A percentile compares a stretch with the other conserved stretches of the same genome.
Evolutionary conservation across 2,888 invertebrate species (phyloP).

Genomic region (Fragum whitleyi): DNA sequence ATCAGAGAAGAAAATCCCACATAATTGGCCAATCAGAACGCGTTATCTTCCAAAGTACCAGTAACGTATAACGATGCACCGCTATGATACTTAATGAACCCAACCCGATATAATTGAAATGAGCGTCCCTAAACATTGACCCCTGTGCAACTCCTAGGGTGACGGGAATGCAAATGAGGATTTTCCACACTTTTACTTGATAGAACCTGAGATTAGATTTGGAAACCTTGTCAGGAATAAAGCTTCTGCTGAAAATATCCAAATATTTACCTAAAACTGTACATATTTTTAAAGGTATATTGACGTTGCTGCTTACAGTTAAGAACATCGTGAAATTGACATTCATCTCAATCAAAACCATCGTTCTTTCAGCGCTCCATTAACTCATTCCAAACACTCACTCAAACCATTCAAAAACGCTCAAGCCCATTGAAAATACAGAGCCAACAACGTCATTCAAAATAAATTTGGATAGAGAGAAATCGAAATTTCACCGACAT

Average conservation of each 20-base stretch:
- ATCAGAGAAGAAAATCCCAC: neutral
- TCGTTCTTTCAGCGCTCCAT: too few relatives aligned
- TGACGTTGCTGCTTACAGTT: too few relatives aligned
- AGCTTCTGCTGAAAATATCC: neutral
- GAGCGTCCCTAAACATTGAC: neutral
- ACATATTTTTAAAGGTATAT: too few relatives aligned
- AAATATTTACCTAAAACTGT: too few relatives aligned
- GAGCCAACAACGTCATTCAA: too few relatives aligned
- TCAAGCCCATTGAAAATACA: too few relatives aligned
- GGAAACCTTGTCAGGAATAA: neutral
- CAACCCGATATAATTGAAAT: constrained; percentile 18
- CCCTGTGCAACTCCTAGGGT: neutral
- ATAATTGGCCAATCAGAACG: constrained; percentile 9
- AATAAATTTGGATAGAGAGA: too few relatives aligned
- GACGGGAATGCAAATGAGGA: neutral
- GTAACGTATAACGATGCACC: constrained; percentile 13
- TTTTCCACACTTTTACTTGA: neutral
- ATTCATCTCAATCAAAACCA: too few relatives aligned
- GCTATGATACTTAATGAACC: constrained; percentile 24
- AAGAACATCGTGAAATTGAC: too few relatives aligned
- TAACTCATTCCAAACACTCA: too few relatives aligned
- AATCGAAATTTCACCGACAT: too few relatives aligned
- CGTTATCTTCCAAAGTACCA: constrained; percentile 14
- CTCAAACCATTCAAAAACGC: too few relatives aligned
- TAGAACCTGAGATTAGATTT: neutral